Conservation (phyloP, 2,888 invertebrate genomes). For the Tupiocoris notatus region DNA sequence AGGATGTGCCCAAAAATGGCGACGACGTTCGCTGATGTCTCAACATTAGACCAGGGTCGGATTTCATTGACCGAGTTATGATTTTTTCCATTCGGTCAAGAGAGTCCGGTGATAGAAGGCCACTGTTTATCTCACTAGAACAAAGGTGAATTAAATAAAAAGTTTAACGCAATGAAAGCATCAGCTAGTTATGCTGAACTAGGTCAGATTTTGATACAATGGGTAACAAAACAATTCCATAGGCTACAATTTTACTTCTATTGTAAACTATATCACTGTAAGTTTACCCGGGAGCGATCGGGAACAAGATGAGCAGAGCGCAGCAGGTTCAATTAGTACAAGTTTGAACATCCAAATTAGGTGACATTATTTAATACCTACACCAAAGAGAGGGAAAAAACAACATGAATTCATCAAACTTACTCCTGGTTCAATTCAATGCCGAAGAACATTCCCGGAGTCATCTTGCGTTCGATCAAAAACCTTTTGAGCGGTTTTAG, state of each 20-base stretch:
- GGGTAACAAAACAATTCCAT: no score
- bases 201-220: no score
- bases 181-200: no score
- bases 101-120: slow-evolving; percentile 23
- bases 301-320: no score
- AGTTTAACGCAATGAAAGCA: no score
- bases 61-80: slow-evolving; percentile 3
- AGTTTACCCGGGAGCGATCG: no score
- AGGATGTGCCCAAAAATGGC: slow-evolving; percentile 52
- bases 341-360: no score
- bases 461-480: slow-evolving; percentile 55
- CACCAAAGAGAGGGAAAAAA: neutral
- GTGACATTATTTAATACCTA: neutral
- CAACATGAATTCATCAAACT: neutral
- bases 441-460: slow-evolving; percentile 57
- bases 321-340: no score
- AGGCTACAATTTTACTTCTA: no score
- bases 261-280: no score
- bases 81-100: neutral
- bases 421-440: slow-evolving; percentile 57
- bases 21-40: slow-evolving; percentile 8
- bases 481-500: slow-evolving; percentile 54
- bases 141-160: no score
- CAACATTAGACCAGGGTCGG: neutral
- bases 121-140: slow-evolving; percentile 37